Evolutionary conservation across 2,797 vertebrate species (phyloP), one percentile per base, ranked within the genome.

Genomic region (Pseudomugil tenellus): DNA sequence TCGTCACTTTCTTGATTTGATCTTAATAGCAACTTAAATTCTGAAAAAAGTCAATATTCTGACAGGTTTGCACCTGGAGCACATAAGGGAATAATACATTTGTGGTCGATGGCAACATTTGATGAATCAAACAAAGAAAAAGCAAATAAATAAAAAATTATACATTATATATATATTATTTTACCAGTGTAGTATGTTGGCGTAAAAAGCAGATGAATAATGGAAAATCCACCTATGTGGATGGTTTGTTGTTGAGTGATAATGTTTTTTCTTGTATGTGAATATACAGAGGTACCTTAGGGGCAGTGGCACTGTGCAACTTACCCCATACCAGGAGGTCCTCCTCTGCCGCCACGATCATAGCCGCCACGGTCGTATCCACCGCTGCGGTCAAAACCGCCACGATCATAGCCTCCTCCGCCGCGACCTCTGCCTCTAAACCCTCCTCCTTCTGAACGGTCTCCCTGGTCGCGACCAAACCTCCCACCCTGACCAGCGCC

Each of bases 301-400:
- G 87, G 91, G 90, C 73, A 90, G 90, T 89, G 87, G 92, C 89
- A 89, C 77, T 91, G 79, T 87, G 88, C 84, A 86, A 95, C 94
- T 95, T 94, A 95, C 94, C 94, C 94, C 93, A 94, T 92, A 94
- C 93, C 91, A 86, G 92, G 90, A 79, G 91, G 89, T 83, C 94
- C 93, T 17, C 93, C 93, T 89, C 93, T 91, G 81, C 92, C 90
- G 1, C 93, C 92, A 2, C 90, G 89, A 49, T 93, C 92, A 7
- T 68, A 92, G 26, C 92, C 89, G 0, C 92, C 83, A 14, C 90
- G 74, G 2, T 91, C 87, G 1, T 78, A 91, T 13, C 89, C 90
- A 1, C 91, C 77, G 59, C 77, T 75, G 63, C 92, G 88, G 34
- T 93, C 93, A 21, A 84, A 89, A 31, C 74, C 81, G 3, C 90